Evolutionary conservation across 1,140 invertebrate genomes (phyloP).

Genomic region (Bombus consobrinus): DNA sequence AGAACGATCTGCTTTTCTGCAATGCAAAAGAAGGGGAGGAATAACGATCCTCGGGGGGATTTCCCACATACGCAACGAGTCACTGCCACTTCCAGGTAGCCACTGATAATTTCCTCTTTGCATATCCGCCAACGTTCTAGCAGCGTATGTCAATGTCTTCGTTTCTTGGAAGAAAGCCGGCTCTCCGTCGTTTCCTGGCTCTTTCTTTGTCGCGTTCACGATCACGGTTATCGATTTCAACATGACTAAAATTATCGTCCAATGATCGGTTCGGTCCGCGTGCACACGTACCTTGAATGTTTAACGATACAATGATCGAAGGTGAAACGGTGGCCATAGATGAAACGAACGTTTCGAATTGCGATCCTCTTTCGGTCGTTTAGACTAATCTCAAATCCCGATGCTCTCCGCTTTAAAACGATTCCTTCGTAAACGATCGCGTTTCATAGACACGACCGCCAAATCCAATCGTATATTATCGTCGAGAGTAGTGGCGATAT

Average conservation of each 20-base stretch:
- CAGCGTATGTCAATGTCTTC: constrained; percentile 29
- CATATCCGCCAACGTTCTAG: constrained; percentile 39
- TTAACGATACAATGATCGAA: not conserved
- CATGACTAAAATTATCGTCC: not conserved
- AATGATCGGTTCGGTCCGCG: not conserved
- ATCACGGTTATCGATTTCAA: constrained; percentile 10
- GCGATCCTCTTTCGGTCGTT: too few relatives aligned
- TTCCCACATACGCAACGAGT: constrained; percentile 53
- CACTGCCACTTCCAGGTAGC: constrained; percentile 49
- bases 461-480: too few relatives aligned
- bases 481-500: too few relatives aligned
- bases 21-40: constrained; percentile 35
- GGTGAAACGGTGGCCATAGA: not conserved
- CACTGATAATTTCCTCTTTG: constrained; percentile 52
- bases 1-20: constrained; percentile 47
- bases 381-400: too few relatives aligned
- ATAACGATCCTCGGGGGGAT: constrained; percentile 46
- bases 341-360: too few relatives aligned
- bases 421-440: too few relatives aligned
- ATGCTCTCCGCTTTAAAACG: too few relatives aligned
- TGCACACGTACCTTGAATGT: not conserved
- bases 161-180: constrained; percentile 26
- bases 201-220: not conserved
- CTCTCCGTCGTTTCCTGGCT: not conserved
- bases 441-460: too few relatives aligned